phyloP scores from a whole-genome alignment of 2,888 invertebrate genomes.

The Cataglyphis albicans region DNA sequence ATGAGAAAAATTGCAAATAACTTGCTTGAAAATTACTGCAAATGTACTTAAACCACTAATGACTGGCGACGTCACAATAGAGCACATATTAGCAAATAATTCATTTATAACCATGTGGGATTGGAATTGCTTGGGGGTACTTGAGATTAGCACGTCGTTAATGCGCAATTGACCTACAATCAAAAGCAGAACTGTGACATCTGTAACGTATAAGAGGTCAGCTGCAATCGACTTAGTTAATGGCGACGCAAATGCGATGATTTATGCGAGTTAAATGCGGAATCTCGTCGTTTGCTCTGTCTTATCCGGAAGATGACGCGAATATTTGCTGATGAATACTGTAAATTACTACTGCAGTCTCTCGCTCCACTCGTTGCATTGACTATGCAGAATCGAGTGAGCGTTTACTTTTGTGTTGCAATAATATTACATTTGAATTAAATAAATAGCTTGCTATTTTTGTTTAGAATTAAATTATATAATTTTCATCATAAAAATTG shows the following conservation, averaged over 20 bases:
- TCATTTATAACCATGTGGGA: slow-evolving; percentile 58
- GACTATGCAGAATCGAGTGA: not conserved
- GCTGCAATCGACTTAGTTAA: slow-evolving; percentile 73
- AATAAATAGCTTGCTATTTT: not conserved
- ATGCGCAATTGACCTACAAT: slow-evolving; percentile 71
- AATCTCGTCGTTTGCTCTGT: not conserved
- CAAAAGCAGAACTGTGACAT: slow-evolving; percentile 71
- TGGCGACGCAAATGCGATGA: slow-evolving; percentile 56
- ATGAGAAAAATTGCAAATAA: not conserved
- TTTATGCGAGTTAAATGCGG: slow-evolving; percentile 49
- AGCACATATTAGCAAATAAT: slow-evolving; percentile 52
- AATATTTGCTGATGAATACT: slow-evolving; percentile 31
- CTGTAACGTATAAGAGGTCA: slow-evolving; percentile 74
- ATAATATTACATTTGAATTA: not conserved
- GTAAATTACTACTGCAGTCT: slow-evolving; percentile 17
- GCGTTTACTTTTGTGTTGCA: not conserved
- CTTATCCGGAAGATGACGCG: slow-evolving; percentile 34
- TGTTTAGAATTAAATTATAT: not conserved
- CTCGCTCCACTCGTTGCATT: not conserved
- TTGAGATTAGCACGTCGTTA: slow-evolving; percentile 71
- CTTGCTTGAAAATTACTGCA: not conserved
- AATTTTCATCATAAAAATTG: not conserved
- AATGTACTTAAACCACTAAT: slow-evolving; percentile 6
- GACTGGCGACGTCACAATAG: slow-evolving; percentile 19
- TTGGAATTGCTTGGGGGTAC: slow-evolving; percentile 55